Evolutionary conservation across 2,113 vertebrate species (phyloP), one percentile per base, ranked within the genome.

Genomic region (Synchiropus splendidus): DNA sequence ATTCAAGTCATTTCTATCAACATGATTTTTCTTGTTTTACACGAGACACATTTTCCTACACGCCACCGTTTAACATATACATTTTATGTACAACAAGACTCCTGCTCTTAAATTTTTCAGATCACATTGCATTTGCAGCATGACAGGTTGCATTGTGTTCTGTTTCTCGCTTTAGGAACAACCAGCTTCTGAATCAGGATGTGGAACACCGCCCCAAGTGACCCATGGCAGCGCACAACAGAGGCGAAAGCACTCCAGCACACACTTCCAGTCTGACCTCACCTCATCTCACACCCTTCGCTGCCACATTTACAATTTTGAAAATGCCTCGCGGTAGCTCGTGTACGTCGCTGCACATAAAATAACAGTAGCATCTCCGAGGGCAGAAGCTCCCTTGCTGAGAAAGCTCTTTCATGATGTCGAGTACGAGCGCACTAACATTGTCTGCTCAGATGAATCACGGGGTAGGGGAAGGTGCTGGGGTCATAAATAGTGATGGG

Each of bases 351-450:
- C 56, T 49, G 54, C 54, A 35, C 47, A 73, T 76, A 65, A 75
- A 61, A 70, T 66, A 64, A 74, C 74, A 70, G 52, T 10, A 40
- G 74, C 68, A 71, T 67, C 39, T 76, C 72, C 47, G 34, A 64
- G 74, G 68, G 66, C 75, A 47, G 60, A 37, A 57, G 46, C 42
- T 61, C 64, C 42, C 16, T 38, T 63, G 62, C 64, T 65, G 64
- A 72, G 46, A 44, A 54, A 61, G 55, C 60, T 42, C 36, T 70
- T 78, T 64, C 50, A 52, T 16, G 21, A 4, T 8, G 21, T 27
- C 21, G 8, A 27, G 8, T 8, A 27, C 21, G 21, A n/a, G n/a
- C n/a, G 21, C 16, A 9, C 38, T 16, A 53, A 3, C n/a, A n/a
- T n/a, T n/a, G n/a, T n/a, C n/a, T n/a, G n/a, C n/a, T n/a, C n/a